Conservation (phyloP, 2,797 vertebrate species). For the Chrysocyon brachyurus region DNA sequence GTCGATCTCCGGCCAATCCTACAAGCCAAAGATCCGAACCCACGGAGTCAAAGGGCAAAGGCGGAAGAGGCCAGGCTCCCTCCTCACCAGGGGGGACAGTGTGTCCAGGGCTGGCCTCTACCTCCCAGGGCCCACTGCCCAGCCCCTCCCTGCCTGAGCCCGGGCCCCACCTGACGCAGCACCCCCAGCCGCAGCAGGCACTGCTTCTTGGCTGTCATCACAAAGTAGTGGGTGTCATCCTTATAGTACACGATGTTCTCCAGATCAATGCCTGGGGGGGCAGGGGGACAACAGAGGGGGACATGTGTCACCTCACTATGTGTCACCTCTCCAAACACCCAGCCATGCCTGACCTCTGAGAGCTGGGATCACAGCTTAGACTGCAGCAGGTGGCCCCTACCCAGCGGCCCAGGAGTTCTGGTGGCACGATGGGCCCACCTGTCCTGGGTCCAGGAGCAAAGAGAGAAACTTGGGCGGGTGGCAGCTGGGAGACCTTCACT, state of each 20-base stretch:
- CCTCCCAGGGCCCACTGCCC: neutral
- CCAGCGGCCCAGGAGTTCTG: neutral
- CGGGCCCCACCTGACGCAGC: conserved; percentile 91
- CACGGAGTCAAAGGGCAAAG: neutral
- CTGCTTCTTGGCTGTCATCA: conserved; percentile 99
- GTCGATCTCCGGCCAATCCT: conserved; percentile 92
- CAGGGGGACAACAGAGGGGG: neutral
- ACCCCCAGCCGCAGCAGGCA: conserved; percentile 95
- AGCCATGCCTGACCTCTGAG: neutral
- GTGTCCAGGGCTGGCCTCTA: neutral
- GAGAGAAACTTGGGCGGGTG: neutral
- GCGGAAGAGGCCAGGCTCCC: neutral
- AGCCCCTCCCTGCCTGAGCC: neutral
- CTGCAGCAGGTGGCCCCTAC: neutral
- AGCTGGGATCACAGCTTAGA: neutral
- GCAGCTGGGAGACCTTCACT: conserved; percentile 18
- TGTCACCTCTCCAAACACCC: neutral
- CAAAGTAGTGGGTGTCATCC: conserved; percentile 98
- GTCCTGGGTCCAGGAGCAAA: neutral
- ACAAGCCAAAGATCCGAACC: conserved; percentile 43
- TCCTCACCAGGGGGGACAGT: neutral
- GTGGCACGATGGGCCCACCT: neutral
- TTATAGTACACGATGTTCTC: conserved; percentile 99
- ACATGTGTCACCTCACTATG: neutral
- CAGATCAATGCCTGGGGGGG: conserved; percentile 94